Evolutionary conservation across 2,888 invertebrate species (phyloP).

Genomic region (Trachelus stipa): DNA sequence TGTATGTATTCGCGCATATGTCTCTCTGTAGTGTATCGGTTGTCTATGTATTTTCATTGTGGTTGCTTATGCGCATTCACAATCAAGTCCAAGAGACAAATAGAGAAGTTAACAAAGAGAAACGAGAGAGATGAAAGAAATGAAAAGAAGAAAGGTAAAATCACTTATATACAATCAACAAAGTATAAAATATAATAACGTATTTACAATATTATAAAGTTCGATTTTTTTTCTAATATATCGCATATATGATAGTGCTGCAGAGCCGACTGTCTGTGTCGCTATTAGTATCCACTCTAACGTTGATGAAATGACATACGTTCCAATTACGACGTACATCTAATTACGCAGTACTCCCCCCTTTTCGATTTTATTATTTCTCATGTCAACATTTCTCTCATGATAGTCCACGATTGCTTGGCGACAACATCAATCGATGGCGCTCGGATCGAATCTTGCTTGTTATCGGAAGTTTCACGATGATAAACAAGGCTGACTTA

Average conservation of each 20-base stretch:
- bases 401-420: not conserved
- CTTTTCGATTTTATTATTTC: not conserved
- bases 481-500: not conserved
- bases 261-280: constrained; percentile 31
- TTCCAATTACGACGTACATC: not conserved
- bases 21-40: not conserved
- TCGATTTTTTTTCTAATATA: constrained; percentile 23
- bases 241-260: constrained; percentile 27
- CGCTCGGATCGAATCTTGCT: not conserved
- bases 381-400: not conserved
- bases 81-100: constrained; percentile 19
- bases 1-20: not conserved
- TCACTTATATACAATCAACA: constrained; percentile 38
- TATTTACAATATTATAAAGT: constrained; percentile 44
- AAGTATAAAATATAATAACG: constrained; percentile 47
- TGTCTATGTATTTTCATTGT: not conserved
- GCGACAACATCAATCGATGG: not conserved
- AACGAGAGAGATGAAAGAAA: not conserved
- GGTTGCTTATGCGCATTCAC: not conserved
- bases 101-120: not conserved
- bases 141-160: constrained; percentile 13
- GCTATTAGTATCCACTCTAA: constrained; percentile 16
- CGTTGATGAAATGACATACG: not conserved
- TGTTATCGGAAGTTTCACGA: not conserved
- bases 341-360: not conserved